These are phyloP conservation scores for Cossypha caffra DNA, from an alignment of 2,797 vertebrate species.

Conservation along the genomic window DNA sequence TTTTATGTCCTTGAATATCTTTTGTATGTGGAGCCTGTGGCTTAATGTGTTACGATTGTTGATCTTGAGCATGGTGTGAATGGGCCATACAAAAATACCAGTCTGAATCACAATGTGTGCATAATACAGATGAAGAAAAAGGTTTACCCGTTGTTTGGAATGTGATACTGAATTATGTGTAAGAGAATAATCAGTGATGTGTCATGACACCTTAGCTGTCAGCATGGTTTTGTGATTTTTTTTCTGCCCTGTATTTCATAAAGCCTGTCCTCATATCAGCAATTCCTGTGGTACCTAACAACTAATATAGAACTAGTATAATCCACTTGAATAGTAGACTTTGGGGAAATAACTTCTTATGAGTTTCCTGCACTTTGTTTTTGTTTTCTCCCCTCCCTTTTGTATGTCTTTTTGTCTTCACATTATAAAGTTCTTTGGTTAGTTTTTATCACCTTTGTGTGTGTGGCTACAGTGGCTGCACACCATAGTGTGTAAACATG, in stretches of 20 bases:
- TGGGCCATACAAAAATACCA: not conserved
- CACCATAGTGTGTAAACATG: fast-evolving
- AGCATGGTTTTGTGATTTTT: not conserved
- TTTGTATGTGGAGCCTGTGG: not conserved
- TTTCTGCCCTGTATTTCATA: not conserved
- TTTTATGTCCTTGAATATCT: not conserved
- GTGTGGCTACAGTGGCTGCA: not conserved
- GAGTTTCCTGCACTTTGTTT: not conserved
- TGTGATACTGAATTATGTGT: not conserved
- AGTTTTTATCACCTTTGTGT: not conserved
- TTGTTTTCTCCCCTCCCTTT: fast-evolving
- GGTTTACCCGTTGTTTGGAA: not conserved
- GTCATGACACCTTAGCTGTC: not conserved
- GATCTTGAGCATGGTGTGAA: not conserved
- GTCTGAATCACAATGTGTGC: fast-evolving
- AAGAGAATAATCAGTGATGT: not conserved
- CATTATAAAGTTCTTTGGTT: not conserved
- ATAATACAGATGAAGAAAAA: not conserved
- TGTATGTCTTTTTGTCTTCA: not conserved
- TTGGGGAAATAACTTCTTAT: not conserved
- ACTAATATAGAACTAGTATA: not conserved
- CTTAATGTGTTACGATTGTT: not conserved
- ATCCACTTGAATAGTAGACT: not conserved
- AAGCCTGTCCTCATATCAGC: not conserved
- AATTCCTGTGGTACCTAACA: not conserved